These are phyloP conservation scores for Cavia porcellus DNA, from an alignment of 2,113 vertebrate species.

Conservation along the genomic window DNA sequence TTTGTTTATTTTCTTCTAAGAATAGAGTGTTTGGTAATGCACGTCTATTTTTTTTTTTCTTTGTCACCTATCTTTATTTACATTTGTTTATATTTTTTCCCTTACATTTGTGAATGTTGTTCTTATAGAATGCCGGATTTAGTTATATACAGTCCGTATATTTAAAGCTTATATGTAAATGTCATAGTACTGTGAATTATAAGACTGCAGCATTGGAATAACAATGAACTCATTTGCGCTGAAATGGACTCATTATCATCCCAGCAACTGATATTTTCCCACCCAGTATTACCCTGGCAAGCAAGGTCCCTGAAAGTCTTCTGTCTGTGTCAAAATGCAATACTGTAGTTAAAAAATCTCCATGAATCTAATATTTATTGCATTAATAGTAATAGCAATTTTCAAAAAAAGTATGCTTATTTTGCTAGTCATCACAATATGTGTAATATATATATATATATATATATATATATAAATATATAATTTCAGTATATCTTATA, in stretches of 20 bases:
- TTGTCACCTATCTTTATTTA: neutral
- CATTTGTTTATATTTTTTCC: neutral
- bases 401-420: neutral
- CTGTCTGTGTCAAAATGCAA: slow-evolving; percentile 61
- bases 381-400: neutral
- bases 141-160: slow-evolving; percentile 49
- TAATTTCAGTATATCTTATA: neutral
- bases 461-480: too few relatives aligned
- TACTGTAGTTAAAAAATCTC: slow-evolving; percentile 16
- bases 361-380: slow-evolving; percentile 7
- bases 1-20: neutral
- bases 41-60: neutral
- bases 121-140: slow-evolving; percentile 45
- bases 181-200: slow-evolving; percentile 70
- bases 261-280: slow-evolving; percentile 66
- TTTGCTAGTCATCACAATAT: neutral
- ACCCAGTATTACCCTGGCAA: slow-evolving; percentile 58
- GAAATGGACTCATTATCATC: slow-evolving; percentile 64
- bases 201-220: slow-evolving; percentile 72
- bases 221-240: slow-evolving; percentile 72
- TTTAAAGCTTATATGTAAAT: slow-evolving; percentile 75
- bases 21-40: neutral
- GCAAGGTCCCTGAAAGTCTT: slow-evolving; percentile 45
- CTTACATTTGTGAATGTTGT: slow-evolving; percentile 69
- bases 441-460: neutral